A percentile compares a stretch with the other conserved stretches of the same genome.
Evolutionary conservation across 2,113 vertebrate species (phyloP).

Genomic region (Eulemur macaco): DNA sequence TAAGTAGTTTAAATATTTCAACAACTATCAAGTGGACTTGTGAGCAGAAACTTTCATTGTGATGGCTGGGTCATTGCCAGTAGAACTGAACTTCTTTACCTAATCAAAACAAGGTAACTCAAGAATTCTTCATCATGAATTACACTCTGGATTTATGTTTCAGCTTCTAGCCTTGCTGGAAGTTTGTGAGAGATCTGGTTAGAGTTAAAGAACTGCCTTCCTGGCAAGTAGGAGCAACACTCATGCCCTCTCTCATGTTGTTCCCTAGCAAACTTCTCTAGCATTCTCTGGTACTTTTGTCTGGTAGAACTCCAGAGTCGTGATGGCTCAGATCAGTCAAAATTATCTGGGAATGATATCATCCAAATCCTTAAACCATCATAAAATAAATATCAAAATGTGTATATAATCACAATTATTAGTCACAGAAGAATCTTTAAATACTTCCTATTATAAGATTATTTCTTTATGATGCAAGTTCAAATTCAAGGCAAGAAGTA

Average conservation of each 20-base stretch:
- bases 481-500: constrained; percentile 33
- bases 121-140: constrained; percentile 7
- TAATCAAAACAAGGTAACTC: neutral
- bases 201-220: neutral
- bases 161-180: neutral
- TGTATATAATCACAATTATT: neutral
- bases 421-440: constrained; percentile 12
- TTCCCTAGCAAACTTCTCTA: neutral
- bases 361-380: neutral
- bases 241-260: neutral
- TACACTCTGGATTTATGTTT: constrained; percentile 22
- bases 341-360: neutral
- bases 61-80: neutral
- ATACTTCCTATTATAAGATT: neutral
- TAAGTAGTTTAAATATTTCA: neutral
- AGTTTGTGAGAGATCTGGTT: neutral
- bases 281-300: neutral
- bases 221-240: neutral
- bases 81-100: neutral
- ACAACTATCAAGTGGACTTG: neutral
- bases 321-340: neutral
- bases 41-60: neutral
- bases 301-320: neutral
- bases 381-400: neutral
- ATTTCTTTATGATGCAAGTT: constrained; percentile 33